These are phyloP conservation scores for Gonocerus acuteangulatus DNA, from an alignment of 2,888 invertebrate species.

Conservation along the genomic window DNA sequence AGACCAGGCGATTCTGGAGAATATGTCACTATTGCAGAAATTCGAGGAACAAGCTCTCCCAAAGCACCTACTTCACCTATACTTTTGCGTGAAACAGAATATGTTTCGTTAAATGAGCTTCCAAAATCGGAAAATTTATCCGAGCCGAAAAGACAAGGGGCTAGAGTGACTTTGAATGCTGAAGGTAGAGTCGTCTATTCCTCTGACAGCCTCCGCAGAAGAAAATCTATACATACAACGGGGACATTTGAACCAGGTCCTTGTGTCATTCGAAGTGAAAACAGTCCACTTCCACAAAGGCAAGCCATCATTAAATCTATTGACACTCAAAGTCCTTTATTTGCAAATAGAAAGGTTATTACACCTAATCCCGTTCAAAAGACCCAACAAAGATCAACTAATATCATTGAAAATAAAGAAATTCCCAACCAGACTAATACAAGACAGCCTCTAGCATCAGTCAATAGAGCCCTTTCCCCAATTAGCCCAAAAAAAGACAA, in stretches of 20 bases:
- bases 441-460: conserved; percentile 12
- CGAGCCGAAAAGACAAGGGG: conserved; percentile 56
- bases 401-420: conserved; percentile 4
- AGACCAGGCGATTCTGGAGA: conserved; percentile 57
- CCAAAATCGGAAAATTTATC: conserved; percentile 50
- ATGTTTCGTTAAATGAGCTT: conserved; percentile 72
- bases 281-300: conserved; percentile 47
- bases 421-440: background rate
- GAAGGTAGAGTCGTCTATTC: conserved; percentile 82
- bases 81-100: conserved; percentile 48
- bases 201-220: conserved; percentile 72
- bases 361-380: conserved; percentile 32
- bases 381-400: conserved; percentile 3
- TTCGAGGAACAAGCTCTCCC: conserved; percentile 13
- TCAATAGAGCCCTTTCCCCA: conserved; percentile 24
- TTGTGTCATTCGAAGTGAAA: conserved; percentile 60
- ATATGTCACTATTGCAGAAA: conserved; percentile 76
- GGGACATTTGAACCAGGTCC: conserved; percentile 75
- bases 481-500: conserved; percentile 22
- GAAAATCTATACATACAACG: conserved; percentile 70
- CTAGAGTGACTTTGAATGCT: conserved; percentile 73
- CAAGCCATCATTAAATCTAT: conserved; percentile 33
- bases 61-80: conserved; percentile 11
- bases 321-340: conserved; percentile 32
- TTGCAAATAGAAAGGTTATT: conserved; percentile 33